These are phyloP conservation scores for Mormoops blainvillei DNA, from an alignment of 2,113 vertebrate genomes.

Conservation along the genomic window DNA sequence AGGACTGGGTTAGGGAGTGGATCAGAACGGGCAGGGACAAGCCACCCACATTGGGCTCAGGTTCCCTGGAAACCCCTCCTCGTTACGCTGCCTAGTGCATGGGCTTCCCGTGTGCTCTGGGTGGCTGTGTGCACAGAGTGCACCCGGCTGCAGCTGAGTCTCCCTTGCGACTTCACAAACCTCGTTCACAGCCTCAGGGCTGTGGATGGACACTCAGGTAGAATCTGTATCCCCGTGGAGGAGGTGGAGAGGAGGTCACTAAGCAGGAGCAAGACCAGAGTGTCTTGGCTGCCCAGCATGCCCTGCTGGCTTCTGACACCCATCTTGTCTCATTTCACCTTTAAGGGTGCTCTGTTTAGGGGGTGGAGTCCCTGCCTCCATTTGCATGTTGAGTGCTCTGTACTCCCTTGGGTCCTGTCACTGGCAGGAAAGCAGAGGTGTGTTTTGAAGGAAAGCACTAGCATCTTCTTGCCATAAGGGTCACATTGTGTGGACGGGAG, in stretches of 20 bases:
- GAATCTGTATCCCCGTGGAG: background rate
- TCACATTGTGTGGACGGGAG: background rate
- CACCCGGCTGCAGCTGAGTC: background rate
- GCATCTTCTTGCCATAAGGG: background rate
- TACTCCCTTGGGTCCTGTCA: background rate
- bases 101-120: background rate
- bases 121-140: background rate
- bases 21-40: background rate
- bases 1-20: background rate
- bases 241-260: background rate
- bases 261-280: background rate
- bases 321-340: background rate
- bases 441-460: background rate
- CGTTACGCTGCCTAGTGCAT: background rate
- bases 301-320: background rate
- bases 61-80: background rate
- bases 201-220: background rate
- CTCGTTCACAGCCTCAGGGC: background rate
- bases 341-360: background rate
- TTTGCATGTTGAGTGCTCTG: background rate
- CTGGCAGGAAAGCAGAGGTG: background rate
- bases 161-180: background rate
- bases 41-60: background rate
- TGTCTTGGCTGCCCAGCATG: background rate
- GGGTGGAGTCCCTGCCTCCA: background rate